A percentile compares a stretch with the other conserved stretches of the same genome.
phyloP scores from a whole-genome alignment of 2,888 invertebrate species.

The Pandemis heparana region DNA sequence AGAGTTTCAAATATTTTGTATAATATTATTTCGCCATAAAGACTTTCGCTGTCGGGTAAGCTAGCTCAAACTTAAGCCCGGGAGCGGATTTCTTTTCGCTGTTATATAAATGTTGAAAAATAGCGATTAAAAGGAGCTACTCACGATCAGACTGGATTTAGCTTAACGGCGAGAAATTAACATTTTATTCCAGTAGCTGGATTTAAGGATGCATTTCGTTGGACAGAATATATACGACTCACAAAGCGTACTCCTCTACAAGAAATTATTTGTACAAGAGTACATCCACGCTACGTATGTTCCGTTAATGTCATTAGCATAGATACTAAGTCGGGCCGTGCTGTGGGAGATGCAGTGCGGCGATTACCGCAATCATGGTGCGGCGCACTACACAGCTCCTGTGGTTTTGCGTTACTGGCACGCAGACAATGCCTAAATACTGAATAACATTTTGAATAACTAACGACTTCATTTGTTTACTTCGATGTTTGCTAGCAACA shows the following conservation, averaged over 20 bases:
- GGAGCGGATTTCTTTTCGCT: conserved; percentile 21
- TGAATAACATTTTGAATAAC: conserved; percentile 21
- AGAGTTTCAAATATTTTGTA: conserved; percentile 20
- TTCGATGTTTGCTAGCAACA: neutral
- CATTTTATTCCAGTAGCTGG: conserved; percentile 27
- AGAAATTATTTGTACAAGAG: conserved; percentile 30
- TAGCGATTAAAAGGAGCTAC: conserved; percentile 33
- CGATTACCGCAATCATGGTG: conserved; percentile 43
- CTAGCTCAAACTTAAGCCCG: conserved; percentile 21
- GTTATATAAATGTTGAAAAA: conserved; percentile 33
- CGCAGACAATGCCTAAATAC: conserved; percentile 32
- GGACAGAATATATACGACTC: conserved; percentile 27
- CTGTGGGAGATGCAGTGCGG: conserved; percentile 37
- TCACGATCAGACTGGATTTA: conserved; percentile 28
- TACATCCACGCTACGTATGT: conserved; percentile 18
- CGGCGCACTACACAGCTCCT: conserved; percentile 32
- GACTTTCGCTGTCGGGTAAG: conserved; percentile 14
- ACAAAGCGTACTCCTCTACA: conserved; percentile 10
- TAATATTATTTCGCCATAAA: conserved; percentile 15
- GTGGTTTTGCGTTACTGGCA: conserved; percentile 37
- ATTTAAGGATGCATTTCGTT: conserved; percentile 16
- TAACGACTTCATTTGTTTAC: conserved; percentile 24
- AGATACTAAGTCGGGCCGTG: conserved; percentile 38
- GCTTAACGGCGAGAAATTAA: conserved; percentile 32
- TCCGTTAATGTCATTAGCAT: conserved; percentile 42